A percentile compares a stretch with the other conserved stretches of the same genome.
Evolutionary conservation across 2,797 vertebrate species (phyloP).

Genomic region (Bucorvus abyssinicus): DNA sequence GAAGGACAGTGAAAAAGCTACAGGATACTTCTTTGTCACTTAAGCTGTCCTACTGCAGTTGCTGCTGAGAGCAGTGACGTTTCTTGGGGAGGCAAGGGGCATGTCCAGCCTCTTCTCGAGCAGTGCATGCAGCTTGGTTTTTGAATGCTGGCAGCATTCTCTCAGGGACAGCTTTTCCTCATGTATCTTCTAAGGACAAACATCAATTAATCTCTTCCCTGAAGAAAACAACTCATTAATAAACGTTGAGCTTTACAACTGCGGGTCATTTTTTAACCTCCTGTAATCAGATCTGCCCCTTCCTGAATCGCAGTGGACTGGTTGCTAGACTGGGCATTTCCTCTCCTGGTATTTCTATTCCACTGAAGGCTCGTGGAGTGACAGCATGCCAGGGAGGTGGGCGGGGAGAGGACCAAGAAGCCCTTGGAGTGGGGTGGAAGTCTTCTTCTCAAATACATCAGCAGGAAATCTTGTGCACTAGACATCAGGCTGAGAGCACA

Average conservation of each 20-base stretch:
- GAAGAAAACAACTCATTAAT: too few relatives aligned
- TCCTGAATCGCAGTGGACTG: background rate
- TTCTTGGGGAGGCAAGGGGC: background rate
- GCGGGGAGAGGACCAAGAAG: background rate
- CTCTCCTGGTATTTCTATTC: background rate
- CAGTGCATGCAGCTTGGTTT: background rate
- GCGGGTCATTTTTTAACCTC: too few relatives aligned
- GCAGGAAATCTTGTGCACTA: background rate
- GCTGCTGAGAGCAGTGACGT: background rate
- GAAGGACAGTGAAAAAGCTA: background rate
- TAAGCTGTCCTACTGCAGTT: background rate
- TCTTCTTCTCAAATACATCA: background rate
- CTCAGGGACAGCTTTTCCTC: background rate
- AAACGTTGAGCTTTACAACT: too few relatives aligned
- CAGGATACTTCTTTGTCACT: background rate
- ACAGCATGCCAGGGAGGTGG: background rate
- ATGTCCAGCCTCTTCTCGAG: background rate
- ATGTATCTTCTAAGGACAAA: background rate
- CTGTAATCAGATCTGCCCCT: background rate
- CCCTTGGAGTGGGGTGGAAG: background rate
- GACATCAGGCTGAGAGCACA: background rate
- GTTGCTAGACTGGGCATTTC: background rate
- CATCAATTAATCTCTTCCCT: background rate
- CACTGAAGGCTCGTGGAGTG: accelerated
- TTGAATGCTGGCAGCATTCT: background rate